phyloP scores from a whole-genome alignment of 2,797 vertebrate species.

The Hylomyscus alleni region DNA sequence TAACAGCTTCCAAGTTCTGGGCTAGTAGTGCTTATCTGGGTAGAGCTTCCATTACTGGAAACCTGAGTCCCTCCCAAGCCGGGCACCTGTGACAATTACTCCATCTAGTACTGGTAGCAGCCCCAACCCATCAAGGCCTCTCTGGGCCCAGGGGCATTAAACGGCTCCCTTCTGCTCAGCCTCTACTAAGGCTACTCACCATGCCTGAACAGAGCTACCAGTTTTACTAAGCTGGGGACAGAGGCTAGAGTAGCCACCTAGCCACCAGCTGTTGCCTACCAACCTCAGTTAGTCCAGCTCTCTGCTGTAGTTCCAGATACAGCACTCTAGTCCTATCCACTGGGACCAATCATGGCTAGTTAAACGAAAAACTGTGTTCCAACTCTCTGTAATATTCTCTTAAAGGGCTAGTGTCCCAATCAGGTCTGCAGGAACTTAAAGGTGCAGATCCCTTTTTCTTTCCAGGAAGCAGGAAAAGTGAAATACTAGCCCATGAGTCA shows the following conservation, averaged over 20 bases:
- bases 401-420: constrained; percentile 90
- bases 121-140: not conserved
- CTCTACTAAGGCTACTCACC: constrained; percentile 63
- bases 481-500: constrained; percentile 3
- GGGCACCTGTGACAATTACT: not conserved
- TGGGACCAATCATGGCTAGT: constrained; percentile 88
- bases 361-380: constrained; percentile 90
- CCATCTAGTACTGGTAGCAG: not conserved
- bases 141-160: not conserved
- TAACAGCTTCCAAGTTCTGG: not conserved
- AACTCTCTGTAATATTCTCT: constrained; percentile 87
- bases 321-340: constrained; percentile 80
- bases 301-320: constrained; percentile 66
- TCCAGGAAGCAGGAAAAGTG: constrained; percentile 37
- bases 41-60: not conserved
- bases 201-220: not conserved
- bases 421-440: constrained; percentile 73
- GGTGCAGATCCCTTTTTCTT: constrained; percentile 73
- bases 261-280: constrained; percentile 66
- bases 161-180: not conserved
- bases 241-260: constrained; percentile 25
- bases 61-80: not conserved
- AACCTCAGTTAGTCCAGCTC: constrained; percentile 58
- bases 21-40: not conserved
- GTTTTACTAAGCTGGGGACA: constrained; percentile 59